Evolutionary conservation across 2,113 vertebrate species (phyloP), one percentile per base, ranked within the genome.

Genomic region (Rhea americana): DNA sequence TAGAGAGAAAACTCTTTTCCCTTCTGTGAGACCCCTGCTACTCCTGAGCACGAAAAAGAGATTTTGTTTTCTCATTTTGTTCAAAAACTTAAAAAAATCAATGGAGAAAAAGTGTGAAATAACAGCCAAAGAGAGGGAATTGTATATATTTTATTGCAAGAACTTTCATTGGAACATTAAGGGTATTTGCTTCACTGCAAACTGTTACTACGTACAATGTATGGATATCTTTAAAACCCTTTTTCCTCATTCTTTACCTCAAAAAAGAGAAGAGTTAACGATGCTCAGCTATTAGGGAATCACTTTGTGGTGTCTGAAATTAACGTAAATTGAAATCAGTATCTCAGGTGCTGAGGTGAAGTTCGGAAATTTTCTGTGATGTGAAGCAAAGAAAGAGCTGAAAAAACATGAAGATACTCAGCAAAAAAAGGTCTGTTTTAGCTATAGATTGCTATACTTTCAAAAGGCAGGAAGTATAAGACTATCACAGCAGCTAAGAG

Each of bases 251-350:
- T 91, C 58, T 91, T 91, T 73, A 84, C 55, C 41, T 90, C 19
- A 59, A 75, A 71, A 56, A 79, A 41, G 4, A 50, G 19, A 28
- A 39, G 43, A 4, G 2, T 80, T 89, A 62, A 61, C 39, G 79
- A 62, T 80, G 53, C 41, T 91, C 30, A 51, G 50, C 63, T 92
- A 84, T 85, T 84, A 84, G n/a, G 45, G n/a, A 90, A 84, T 87
- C 41, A 35, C 70, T 93, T 79, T 66, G 68, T 78, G 68, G n/a
- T 81, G 30, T 82, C 88, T 85, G 77, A 93, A 93, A 94, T 85
- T 30, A 87, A 94, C 80, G 77, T 93, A 94, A 93, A 95, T 82
- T 91, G 85, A 93, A 94, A 91, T 72, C 77, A 86, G 53, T 1
- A 8, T 74, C 84, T 84, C 66, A 13, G 71, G 50, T 89, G 81